Conservation (phyloP, 2,113 vertebrate genomes). For the Leucoraja erinaceus region DNA sequence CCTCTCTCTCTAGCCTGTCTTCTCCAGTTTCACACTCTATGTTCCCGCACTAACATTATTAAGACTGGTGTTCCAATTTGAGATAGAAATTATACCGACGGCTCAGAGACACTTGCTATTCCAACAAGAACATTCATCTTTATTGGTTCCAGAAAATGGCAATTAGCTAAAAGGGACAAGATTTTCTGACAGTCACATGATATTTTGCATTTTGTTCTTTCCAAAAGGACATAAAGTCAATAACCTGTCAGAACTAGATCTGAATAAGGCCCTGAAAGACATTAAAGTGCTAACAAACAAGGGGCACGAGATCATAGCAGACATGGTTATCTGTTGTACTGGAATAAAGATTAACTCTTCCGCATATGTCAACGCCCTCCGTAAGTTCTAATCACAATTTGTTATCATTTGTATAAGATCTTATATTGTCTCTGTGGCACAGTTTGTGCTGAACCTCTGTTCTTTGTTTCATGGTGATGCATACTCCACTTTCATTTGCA, state of each 20-base stretch:
- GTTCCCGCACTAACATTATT: neutral
- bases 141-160: neutral
- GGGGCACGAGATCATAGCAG: constrained; percentile 56
- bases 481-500: constrained; percentile 40
- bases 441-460: neutral
- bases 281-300: constrained; percentile 61
- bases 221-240: constrained; percentile 68
- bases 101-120: neutral
- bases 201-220: constrained; percentile 14
- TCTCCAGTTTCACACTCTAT: neutral
- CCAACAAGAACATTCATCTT: neutral
- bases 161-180: neutral
- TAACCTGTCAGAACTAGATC: constrained; percentile 56
- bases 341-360: constrained; percentile 73
- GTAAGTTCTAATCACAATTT: constrained; percentile 55
- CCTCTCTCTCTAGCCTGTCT: neutral
- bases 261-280: constrained; percentile 59
- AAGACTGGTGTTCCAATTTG: neutral
- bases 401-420: neutral
- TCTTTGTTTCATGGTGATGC: constrained; percentile 6
- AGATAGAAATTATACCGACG: neutral
- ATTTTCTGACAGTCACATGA: neutral
- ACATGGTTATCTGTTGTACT: constrained; percentile 73
- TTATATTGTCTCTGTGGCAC: neutral
- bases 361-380: constrained; percentile 62